Conservation (phyloP, 2,113 vertebrate genomes). For the Ictalurus punctatus region DNA sequence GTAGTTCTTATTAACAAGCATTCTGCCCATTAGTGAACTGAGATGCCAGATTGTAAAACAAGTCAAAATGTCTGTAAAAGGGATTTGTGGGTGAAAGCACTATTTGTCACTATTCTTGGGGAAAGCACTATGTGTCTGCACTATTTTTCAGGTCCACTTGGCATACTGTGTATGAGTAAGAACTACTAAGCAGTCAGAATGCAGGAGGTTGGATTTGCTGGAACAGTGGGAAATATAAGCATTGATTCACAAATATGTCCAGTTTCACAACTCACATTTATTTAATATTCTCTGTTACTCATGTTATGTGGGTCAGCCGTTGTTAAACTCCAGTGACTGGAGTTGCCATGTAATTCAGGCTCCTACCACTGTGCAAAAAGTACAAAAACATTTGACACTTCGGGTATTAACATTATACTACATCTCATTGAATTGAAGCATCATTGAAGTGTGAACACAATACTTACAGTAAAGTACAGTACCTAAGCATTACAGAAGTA, state of each 20-base stretch:
- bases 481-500: background rate
- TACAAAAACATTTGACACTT: background rate
- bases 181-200: background rate
- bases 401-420: background rate
- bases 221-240: background rate
- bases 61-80: background rate
- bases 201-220: background rate
- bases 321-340: background rate
- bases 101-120: background rate
- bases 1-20: background rate
- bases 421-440: background rate
- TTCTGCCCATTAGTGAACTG: background rate
- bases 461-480: background rate
- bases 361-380: background rate
- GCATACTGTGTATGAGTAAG: background rate
- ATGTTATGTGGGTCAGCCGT: background rate
- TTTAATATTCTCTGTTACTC: background rate
- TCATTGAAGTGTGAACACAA: background rate
- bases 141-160: background rate
- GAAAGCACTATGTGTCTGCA: constrained; percentile 7
- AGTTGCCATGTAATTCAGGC: background rate
- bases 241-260: background rate
- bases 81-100: background rate
- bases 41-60: background rate
- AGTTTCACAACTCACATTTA: background rate